Base-by-base conservation (phyloP, 2,888 invertebrate genomes). In the Apamea epomidion region DNA sequence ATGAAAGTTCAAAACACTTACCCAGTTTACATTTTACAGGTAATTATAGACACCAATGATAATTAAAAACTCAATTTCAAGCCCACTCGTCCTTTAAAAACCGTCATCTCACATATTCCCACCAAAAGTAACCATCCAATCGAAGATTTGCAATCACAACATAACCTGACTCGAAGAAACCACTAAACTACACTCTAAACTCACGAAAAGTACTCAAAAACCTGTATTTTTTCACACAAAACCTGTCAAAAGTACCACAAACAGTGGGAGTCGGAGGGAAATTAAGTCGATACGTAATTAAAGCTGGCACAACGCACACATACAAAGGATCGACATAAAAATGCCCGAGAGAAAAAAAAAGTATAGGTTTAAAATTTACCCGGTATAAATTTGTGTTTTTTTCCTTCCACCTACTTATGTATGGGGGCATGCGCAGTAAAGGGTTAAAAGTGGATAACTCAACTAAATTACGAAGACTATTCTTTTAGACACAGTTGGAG, bases 211-310 rank as follows among this genome's bases (percentile, higher is more conserved):
- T 82, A 67, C 51, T 68, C 71, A 91, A 91, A 81, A 89, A 88
- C 83, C 87, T 83, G 77, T 88, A 86, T 86, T 90, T 90, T 89
- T 89, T 89, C 78, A 81, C 88, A 80, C 89, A 76, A 85, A 90
- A 92, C 88, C 91, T 91, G 88, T 90, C 88, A 92, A 92, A 92
- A 92, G 90, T 91, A 91, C 92, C 91, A 92, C 92, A 91, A 92
- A 92, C 92, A 91, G 93, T 88, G 92, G 89, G 94, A 92, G 93
- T 94, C 94, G 94, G 93, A 94, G 93, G 95, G 95, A 96, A 96
- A 96, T 97, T 97, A 97, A 97, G 97, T 97, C 97, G 96, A 97
- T 97, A 97, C 97, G 96, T 97, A 97, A 97, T 97, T 97, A 97
- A 97, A 97, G 95, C 95, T 92, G 94, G 94, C 94, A 91, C 94